Evolutionary conservation across 2,888 invertebrate species (phyloP).

Genomic region (Pogonocherus hispidulus): DNA sequence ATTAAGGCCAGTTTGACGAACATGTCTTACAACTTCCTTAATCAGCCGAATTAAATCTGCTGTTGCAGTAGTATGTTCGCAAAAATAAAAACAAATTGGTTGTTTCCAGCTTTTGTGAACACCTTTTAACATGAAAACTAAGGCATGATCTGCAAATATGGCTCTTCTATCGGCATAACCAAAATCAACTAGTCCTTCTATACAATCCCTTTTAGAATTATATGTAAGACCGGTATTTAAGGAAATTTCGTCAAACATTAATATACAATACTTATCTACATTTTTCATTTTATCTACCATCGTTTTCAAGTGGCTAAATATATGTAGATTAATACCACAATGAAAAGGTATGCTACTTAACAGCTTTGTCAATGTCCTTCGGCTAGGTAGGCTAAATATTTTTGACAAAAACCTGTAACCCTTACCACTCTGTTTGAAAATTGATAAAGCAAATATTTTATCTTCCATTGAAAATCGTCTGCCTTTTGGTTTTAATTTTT

Average conservation of each 20-base stretch:
- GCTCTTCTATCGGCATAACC: slow-evolving; percentile 27
- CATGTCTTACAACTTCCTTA: slow-evolving; percentile 41
- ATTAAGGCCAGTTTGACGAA: slow-evolving; percentile 44
- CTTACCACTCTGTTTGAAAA: slow-evolving; percentile 45
- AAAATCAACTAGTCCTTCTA: slow-evolving; percentile 47
- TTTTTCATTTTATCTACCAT: slow-evolving; percentile 34
- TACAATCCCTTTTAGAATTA: slow-evolving; percentile 37
- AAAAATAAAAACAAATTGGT: slow-evolving; percentile 48
- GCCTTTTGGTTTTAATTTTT: slow-evolving; percentile 1
- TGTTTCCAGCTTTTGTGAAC: slow-evolving; percentile 53
- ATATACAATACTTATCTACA: slow-evolving; percentile 38
- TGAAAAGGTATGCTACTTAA: slow-evolving; percentile 40
- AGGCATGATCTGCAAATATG: slow-evolving; percentile 52
- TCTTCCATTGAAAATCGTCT: slow-evolving; percentile 29
- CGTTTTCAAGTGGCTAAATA: slow-evolving; percentile 40
- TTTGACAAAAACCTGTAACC: slow-evolving; percentile 44
- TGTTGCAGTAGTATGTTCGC: slow-evolving; percentile 40
- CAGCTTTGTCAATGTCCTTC: slow-evolving; percentile 41
- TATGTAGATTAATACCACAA: slow-evolving; percentile 41
- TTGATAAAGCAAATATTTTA: slow-evolving; percentile 35
- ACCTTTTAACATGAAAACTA: slow-evolving; percentile 51
- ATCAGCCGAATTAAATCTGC: slow-evolving; percentile 38
- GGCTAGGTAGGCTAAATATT: slow-evolving; percentile 48
- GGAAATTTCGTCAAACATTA: slow-evolving; percentile 49
- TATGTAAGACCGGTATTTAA: slow-evolving; percentile 39